Base-by-base conservation (phyloP, 2,797 vertebrate genomes). In the Coccyzus lansbergi region DNA sequence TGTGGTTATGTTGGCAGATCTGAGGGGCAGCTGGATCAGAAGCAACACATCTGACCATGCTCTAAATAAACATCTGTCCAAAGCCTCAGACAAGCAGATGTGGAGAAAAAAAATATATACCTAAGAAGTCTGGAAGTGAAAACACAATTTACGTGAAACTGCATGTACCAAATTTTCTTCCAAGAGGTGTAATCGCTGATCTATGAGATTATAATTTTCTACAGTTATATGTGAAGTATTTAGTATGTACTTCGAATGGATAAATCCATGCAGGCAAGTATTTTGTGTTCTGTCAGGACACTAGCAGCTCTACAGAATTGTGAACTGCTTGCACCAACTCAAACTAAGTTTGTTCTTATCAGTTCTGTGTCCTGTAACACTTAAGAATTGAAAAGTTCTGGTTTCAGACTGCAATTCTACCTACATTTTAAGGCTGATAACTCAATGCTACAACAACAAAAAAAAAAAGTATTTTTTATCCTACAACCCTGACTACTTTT, bases 31-130 rank as follows among this genome's bases (percentile, higher is more conserved):
- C 93, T 95, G 94, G 88, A 96, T 94, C 94, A 96, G 85, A 93
- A 95, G 86, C 77, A 90, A 84, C 80, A 94, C 90, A 88, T 94
- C 80, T 96, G 94, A 95, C 83, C 93, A 90, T 49, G 80, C 67
- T 94, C 91, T 92, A 93, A 94, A 91, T 81, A 96, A 96, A 96
- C 96, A 96, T 95, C 90, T 96, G 94, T 69, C 88, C 80, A 65
- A 90, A 87, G 26, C 48, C 83, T 92, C 65, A 94, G 51, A 93
- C 89, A 92, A 94, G 88, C 93, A 95, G 91, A 91, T 97, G 92
- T 90, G 82, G 33, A 74, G 24, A 15, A 15, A 40, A 58, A 91
- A 65, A 38, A 93, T 85, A 86, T 1, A 52, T 69, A 69, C 65
- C 76, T 81, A 91, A 24, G 81, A 91, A 88, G 82, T 63, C 67